Percentiles rank a stretch among this genome's conserved stretches.
phyloP scores from a whole-genome alignment of 2,113 vertebrate species.

The human region DNA sequence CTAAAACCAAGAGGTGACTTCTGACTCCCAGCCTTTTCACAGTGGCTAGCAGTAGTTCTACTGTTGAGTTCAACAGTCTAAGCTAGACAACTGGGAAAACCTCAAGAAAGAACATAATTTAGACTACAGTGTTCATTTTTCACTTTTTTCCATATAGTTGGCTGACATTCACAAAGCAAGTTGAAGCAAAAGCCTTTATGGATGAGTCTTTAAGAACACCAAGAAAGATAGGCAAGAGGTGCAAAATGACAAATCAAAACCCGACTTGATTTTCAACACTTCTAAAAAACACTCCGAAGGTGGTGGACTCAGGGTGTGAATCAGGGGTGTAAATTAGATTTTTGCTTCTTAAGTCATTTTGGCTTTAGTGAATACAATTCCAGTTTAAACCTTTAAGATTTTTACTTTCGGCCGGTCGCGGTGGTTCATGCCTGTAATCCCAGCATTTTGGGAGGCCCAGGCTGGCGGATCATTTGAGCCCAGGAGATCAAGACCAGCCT shows the following conservation, averaged over 20 bases:
- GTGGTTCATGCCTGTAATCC: too few species aligned
- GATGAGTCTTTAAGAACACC: not conserved
- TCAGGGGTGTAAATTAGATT: not conserved
- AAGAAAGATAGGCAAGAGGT: not conserved
- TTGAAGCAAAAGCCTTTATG: not conserved
- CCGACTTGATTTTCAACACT: not conserved
- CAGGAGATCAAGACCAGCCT: too few species aligned
- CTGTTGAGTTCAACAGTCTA: not conserved
- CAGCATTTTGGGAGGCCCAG: too few species aligned
- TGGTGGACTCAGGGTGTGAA: not conserved
- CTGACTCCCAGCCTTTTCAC: not conserved
- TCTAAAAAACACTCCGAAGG: not conserved
- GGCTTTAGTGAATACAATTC: slow-evolving; percentile 12
- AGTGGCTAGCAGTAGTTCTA: not conserved
- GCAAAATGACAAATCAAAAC: slow-evolving; percentile 22
- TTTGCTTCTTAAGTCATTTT: not conserved
- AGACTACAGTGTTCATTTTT: not conserved
- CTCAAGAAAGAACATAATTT: not conserved
- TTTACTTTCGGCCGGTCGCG: not conserved
- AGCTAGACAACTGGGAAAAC: not conserved
- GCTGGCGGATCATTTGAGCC: too few species aligned
- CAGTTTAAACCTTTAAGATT: not conserved
- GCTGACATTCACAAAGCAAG: slow-evolving; percentile 12
- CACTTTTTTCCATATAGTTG: not conserved
- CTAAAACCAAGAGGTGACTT: slow-evolving; percentile 13